phyloP scores from a whole-genome alignment of 64 coral and sea anemone species.

The Montipora sp. region DNA sequence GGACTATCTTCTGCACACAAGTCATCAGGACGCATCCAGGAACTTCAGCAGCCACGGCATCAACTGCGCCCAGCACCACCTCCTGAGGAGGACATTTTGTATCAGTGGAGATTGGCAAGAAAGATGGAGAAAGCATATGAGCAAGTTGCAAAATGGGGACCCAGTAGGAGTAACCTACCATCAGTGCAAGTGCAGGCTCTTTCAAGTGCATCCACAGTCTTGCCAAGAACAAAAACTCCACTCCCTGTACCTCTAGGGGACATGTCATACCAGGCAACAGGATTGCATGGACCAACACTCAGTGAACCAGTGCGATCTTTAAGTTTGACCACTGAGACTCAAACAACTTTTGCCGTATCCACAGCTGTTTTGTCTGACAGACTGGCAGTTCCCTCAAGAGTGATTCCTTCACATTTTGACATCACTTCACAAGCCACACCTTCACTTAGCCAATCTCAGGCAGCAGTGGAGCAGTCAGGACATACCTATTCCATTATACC shows the following conservation, averaged over 20 bases:
- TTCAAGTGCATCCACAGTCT: background rate
- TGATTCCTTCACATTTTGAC: background rate
- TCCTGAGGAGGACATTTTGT: constrained; percentile 97
- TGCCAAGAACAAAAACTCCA: background rate
- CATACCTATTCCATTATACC: background rate
- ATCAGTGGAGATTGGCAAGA: constrained; percentile 96
- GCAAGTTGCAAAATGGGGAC: constrained; percentile 22
- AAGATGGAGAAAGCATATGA: constrained; percentile 96
- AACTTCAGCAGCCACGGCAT: background rate
- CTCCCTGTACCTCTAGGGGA: background rate
- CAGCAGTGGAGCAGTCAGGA: background rate
- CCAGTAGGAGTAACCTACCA: background rate
- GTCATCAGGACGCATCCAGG: background rate
- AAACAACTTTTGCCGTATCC: background rate
- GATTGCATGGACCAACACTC: background rate
- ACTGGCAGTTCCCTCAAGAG: background rate
- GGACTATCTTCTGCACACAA: background rate
- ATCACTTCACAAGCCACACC: background rate
- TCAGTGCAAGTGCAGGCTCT: background rate
- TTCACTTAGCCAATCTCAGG: background rate
- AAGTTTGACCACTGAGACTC: background rate
- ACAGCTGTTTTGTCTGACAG: background rate
- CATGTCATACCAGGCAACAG: background rate
- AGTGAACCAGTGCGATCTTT: too few relatives aligned
- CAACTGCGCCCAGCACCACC: constrained; percentile 37